A percentile compares a stretch with the other conserved stretches of the same genome.
These are phyloP conservation scores for Acleris sparsana DNA, from an alignment of 2,888 invertebrate genomes.

Conservation along the genomic window DNA sequence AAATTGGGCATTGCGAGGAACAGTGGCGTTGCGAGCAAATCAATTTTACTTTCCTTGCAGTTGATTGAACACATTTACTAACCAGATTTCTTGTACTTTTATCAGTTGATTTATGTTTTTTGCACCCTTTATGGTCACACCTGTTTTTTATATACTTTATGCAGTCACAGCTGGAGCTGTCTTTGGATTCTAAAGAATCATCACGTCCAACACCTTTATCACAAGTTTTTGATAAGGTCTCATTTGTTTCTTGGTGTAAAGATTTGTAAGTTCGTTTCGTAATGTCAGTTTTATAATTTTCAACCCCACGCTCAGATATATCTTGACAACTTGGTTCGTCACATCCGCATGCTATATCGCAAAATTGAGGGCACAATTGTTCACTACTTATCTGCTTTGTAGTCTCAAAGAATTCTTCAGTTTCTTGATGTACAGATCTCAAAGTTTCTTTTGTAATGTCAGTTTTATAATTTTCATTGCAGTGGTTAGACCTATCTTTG, in stretches of 20 bases:
- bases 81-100: slow-evolving; percentile 42
- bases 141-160: slow-evolving; percentile 1
- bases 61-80: slow-evolving; percentile 61
- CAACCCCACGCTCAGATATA: not conserved
- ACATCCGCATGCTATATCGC: slow-evolving; percentile 4
- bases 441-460: too few relatives aligned
- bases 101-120: slow-evolving; percentile 9
- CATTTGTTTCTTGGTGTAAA: not conserved
- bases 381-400: too few relatives aligned
- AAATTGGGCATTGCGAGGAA: slow-evolving; percentile 60
- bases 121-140: slow-evolving; percentile 11
- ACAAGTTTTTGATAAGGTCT: not conserved
- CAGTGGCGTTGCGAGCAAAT: slow-evolving; percentile 49
- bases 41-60: slow-evolving; percentile 49
- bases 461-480: too few relatives aligned
- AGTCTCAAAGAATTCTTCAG: too few relatives aligned
- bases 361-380: too few relatives aligned
- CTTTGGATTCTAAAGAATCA: slow-evolving; percentile 13
- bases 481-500: too few relatives aligned
- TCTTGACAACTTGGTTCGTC: slow-evolving; percentile 3
- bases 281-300: not conserved
- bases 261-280: not conserved
- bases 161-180: slow-evolving; percentile 7
- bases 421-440: too few relatives aligned
- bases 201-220: slow-evolving; percentile 13